A percentile compares a stretch with the other conserved stretches of the same genome.
phyloP scores from a whole-genome alignment of 2,113 vertebrate genomes.

The Phrynosoma blainvillii region DNA sequence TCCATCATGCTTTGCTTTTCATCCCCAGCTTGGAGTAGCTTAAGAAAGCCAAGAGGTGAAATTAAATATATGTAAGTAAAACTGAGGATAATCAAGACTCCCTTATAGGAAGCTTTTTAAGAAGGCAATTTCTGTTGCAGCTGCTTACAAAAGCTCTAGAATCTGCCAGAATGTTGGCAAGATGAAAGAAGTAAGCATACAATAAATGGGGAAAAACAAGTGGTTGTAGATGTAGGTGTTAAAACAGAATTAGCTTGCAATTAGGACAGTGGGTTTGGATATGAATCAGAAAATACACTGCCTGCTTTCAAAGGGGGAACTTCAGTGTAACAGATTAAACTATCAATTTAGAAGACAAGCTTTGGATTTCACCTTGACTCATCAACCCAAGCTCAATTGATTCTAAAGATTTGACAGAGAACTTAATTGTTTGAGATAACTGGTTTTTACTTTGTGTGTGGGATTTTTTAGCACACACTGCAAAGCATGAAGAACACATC shows the following conservation, averaged over 20 bases:
- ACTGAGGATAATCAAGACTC: background rate
- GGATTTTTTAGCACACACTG: background rate
- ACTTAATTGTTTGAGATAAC: slow-evolving; percentile 46
- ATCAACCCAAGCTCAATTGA: slow-evolving; percentile 51
- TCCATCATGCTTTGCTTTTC: background rate
- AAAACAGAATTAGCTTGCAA: slow-evolving; percentile 41
- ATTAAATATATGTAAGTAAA: slow-evolving; percentile 7
- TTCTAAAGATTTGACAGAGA: slow-evolving; percentile 56
- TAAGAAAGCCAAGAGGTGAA: slow-evolving; percentile 1
- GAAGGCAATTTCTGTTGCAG: slow-evolving; percentile 47
- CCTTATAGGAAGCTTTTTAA: background rate
- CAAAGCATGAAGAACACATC: slow-evolving; percentile 35
- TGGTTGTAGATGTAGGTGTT: slow-evolving; percentile 41
- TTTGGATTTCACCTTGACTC: slow-evolving; percentile 55
- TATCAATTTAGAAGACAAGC: slow-evolving; percentile 43
- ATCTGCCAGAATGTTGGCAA: slow-evolving; percentile 30
- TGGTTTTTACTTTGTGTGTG: slow-evolving; percentile 50
- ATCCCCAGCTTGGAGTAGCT: background rate
- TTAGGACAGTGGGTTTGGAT: slow-evolving; percentile 57
- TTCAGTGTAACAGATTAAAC: slow-evolving; percentile 50
- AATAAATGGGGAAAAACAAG: background rate
- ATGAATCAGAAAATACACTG: slow-evolving; percentile 61
- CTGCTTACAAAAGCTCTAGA: slow-evolving; percentile 44
- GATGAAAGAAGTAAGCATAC: slow-evolving; percentile 25
- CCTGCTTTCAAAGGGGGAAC: slow-evolving; percentile 42